phyloP scores from a whole-genome alignment of 2,113 vertebrate species.

The Clinocottus analis region DNA sequence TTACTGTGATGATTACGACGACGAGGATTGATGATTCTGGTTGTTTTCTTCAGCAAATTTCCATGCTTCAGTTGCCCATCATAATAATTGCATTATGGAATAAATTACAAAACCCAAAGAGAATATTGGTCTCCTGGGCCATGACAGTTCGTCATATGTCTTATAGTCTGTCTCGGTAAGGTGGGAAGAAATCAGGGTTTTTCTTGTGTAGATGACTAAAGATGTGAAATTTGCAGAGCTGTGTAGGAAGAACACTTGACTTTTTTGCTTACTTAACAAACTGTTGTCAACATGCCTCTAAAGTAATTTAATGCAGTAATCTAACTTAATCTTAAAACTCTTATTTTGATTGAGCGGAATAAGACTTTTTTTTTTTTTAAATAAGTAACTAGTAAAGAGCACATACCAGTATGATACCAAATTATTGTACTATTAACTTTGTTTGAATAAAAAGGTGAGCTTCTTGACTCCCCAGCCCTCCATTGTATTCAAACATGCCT shows the following conservation, averaged over 20 bases:
- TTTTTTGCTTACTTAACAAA: conserved; percentile 15
- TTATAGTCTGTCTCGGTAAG: not conserved
- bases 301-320: not conserved
- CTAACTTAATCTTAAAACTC: not conserved
- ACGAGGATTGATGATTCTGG: not conserved
- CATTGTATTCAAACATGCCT: conserved; percentile 4
- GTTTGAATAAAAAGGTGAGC: not conserved
- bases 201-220: not conserved
- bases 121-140: conserved; percentile 13
- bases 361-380: not conserved
- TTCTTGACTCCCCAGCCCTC: not conserved
- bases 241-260: conserved; percentile 29
- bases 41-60: not conserved
- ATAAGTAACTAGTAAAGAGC: not conserved
- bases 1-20: not conserved
- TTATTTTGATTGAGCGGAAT: not conserved
- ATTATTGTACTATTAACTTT: not conserved
- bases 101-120: not conserved
- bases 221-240: not conserved
- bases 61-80: not conserved
- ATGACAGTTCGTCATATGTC: not conserved
- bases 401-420: not conserved
- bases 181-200: conserved; percentile 1
- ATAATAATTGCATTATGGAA: not conserved
- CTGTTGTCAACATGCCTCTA: conserved; percentile 14